Conservation (phyloP, 2,797 vertebrate genomes). For the Gouania willdenowi region DNA sequence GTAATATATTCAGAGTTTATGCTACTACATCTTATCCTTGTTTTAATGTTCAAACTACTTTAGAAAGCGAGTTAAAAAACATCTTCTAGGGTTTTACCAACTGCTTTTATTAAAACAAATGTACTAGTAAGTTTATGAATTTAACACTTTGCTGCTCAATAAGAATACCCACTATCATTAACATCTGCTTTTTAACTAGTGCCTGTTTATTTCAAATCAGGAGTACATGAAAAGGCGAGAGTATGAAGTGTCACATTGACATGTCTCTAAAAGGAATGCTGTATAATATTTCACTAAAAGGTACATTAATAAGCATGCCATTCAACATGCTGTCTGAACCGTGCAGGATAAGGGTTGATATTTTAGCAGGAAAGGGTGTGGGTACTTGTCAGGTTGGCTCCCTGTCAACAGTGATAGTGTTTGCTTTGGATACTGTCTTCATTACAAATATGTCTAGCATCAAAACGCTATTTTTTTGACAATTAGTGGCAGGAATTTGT, state of each 20-base stretch:
- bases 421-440: conserved; percentile 74
- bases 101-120: too few species aligned
- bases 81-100: too few species aligned
- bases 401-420: conserved; percentile 65
- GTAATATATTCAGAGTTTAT: too few species aligned
- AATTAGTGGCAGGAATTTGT: conserved; percentile 73
- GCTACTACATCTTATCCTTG: too few species aligned
- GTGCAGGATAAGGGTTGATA: conserved; percentile 2
- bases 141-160: too few species aligned
- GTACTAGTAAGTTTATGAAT: too few species aligned
- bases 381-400: conserved; percentile 50
- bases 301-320: background rate
- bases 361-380: conserved; percentile 5
- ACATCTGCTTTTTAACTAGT: too few species aligned
- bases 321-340: background rate
- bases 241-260: background rate
- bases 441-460: conserved; percentile 60
- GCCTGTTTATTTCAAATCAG: too few species aligned
- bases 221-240: background rate
- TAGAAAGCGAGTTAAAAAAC: too few species aligned
- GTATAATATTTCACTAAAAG: conserved; percentile 2
- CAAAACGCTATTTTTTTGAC: conserved; percentile 57
- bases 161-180: too few species aligned
- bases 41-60: too few species aligned
- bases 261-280: conserved; percentile 2